These are phyloP conservation scores for Oreotragus oreotragus DNA, from an alignment of 2,113 vertebrate genomes.

Conservation along the genomic window DNA sequence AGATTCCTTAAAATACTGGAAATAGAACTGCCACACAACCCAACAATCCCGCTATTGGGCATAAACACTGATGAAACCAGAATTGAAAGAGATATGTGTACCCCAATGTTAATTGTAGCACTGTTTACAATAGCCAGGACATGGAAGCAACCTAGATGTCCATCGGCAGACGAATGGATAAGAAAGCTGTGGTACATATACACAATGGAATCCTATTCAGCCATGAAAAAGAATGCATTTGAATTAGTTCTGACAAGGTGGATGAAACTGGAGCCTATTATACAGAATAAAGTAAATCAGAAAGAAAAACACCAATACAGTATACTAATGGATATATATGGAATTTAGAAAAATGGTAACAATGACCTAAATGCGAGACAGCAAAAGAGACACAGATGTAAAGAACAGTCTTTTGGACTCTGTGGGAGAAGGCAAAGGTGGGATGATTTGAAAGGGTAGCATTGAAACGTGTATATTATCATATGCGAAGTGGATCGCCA, in stretches of 20 bases:
- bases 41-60: not conserved
- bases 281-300: not conserved
- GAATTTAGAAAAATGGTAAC: not conserved
- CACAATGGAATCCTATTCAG: not conserved
- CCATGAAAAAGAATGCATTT: not conserved
- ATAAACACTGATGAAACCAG: not conserved
- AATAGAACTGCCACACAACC: not conserved
- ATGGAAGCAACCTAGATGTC: not conserved
- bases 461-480: not conserved
- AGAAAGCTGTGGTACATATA: not conserved
- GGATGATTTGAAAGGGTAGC: not conserved
- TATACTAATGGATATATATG: not conserved
- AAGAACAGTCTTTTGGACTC: not conserved
- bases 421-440: not conserved
- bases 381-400: not conserved
- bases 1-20: not conserved
- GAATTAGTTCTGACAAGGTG: not conserved
- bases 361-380: not conserved
- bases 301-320: not conserved
- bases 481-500: not conserved
- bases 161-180: not conserved
- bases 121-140: not conserved
- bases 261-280: not conserved
- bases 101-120: rapidly evolving
- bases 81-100: not conserved